phyloP scores from a whole-genome alignment of 1,140 invertebrate genomes.

The Chlorops oryzae region DNA sequence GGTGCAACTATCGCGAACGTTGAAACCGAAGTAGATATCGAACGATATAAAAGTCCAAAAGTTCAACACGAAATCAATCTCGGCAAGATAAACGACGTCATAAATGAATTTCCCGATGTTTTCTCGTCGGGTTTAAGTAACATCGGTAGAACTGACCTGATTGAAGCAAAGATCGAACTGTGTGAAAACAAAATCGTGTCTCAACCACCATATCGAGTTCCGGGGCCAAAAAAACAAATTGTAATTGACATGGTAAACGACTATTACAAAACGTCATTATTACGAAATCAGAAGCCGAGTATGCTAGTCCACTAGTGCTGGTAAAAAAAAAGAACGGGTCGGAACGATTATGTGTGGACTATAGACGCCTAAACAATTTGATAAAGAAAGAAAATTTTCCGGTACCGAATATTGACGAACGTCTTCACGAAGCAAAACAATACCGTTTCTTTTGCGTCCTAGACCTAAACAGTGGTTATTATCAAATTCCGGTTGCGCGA shows the following conservation, averaged over 20 bases:
- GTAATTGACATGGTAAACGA: background rate
- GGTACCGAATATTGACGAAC: conserved; percentile 28
- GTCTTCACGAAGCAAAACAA: conserved; percentile 16
- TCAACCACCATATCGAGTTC: background rate
- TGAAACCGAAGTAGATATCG: too few species aligned
- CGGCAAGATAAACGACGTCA: too few species aligned
- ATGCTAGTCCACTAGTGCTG: conserved; percentile 27
- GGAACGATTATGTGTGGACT: conserved; percentile 41
- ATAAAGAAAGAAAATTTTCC: conserved; percentile 25
- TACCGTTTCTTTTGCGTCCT: conserved; percentile 4
- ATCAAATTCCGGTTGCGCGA: background rate
- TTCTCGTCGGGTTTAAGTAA: background rate
- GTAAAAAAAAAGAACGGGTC: conserved; percentile 32
- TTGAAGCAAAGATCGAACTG: background rate
- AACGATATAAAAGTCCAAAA: too few species aligned
- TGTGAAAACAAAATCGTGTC: conserved; percentile 4
- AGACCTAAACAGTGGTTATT: conserved; percentile 2
- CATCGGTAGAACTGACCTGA: background rate
- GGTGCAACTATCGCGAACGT: too few species aligned
- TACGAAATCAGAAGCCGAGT: conserved; percentile 21
- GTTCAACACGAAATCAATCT: too few species aligned
- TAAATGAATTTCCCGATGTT: too few species aligned
- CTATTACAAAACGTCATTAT: too few species aligned
- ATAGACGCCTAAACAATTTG: conserved; percentile 45
- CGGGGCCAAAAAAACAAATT: background rate